phyloP scores from a whole-genome alignment of 2,113 vertebrate genomes.

The Otolemur garnettii region DNA sequence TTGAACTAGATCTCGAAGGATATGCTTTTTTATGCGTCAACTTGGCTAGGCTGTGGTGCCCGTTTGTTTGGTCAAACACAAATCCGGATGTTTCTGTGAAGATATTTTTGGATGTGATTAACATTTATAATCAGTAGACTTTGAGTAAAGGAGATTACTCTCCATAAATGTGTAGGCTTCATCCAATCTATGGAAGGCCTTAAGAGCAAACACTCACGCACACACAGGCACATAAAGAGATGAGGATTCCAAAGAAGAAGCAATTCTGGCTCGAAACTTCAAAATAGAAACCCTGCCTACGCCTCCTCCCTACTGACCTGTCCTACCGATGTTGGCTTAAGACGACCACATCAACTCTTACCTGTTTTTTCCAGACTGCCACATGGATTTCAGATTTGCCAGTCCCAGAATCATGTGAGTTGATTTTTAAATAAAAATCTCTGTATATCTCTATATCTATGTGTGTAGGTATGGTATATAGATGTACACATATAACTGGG shows the following conservation, averaged over 20 bases:
- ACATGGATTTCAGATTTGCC: neutral
- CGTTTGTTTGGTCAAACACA: neutral
- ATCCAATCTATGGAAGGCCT: neutral
- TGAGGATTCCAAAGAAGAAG: neutral
- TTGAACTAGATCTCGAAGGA: neutral
- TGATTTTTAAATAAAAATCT: constrained; percentile 25
- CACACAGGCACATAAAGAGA: neutral
- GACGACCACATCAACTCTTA: neutral
- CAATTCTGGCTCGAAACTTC: neutral
- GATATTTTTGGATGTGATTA: neutral
- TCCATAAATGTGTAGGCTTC: neutral
- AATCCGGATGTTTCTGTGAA: neutral
- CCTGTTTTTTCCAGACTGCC: neutral
- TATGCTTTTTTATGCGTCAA: neutral
- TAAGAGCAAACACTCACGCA: neutral
- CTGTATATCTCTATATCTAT: neutral
- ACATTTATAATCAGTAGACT: constrained; percentile 35
- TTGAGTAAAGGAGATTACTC: constrained; percentile 34
- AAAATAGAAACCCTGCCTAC: neutral
- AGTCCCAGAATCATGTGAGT: neutral
- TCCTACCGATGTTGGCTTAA: neutral
- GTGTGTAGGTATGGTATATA: neutral
- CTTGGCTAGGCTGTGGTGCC: neutral
- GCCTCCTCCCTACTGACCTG: neutral
- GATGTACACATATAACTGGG: neutral